Base-by-base conservation (phyloP, 2,888 invertebrate genomes). In the Epinotia brunnichana region DNA sequence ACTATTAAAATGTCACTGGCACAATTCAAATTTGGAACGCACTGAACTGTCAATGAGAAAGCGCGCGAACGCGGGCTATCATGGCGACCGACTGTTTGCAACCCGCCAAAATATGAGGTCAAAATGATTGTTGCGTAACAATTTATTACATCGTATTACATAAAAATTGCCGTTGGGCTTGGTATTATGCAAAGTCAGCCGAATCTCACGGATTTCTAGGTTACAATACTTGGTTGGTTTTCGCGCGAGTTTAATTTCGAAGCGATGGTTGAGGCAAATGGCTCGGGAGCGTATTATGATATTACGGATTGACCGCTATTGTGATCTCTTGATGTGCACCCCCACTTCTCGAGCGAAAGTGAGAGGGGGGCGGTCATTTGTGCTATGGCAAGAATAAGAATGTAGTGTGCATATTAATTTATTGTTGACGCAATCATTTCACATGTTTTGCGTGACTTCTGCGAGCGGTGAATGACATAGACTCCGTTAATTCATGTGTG, bases 51-150 rank as follows among this genome's bases (percentile, higher is more conserved):
- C 83, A 82, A 80, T 79, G 82, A 77, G 83, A 87, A 87, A 85
- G 83, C 86, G 84, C 86, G 81, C 84, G 85, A 83, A 85, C 85
- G 80, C 74, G 76, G 76, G 74, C 81, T 77, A 83, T 83, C 89
- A 90, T 89, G 87, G 89, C 87, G 80, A 75, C 81, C 79, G 80
- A 81, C 77, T 79, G 85, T 88, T 86, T 81, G 87, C 84, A 87
- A 88, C 84, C 82, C 82, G 83, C 87, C 87, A 89, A 91, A 90
- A 88, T 90, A 88, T 90, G 90, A 90, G 91, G 90, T 86, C 90
- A 85, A 85, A 90, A 87, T 87, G 85, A 84, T 82, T 77, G 81
- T 91, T 91, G 85, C 86, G 84, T 84, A 91, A 92, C 82, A 76
- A 61, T 84, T 88, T 87, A 87, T 91, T 90, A 89, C 90, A 85